phyloP scores from a whole-genome alignment of 2,797 vertebrate species.

The Falco biarmicus region DNA sequence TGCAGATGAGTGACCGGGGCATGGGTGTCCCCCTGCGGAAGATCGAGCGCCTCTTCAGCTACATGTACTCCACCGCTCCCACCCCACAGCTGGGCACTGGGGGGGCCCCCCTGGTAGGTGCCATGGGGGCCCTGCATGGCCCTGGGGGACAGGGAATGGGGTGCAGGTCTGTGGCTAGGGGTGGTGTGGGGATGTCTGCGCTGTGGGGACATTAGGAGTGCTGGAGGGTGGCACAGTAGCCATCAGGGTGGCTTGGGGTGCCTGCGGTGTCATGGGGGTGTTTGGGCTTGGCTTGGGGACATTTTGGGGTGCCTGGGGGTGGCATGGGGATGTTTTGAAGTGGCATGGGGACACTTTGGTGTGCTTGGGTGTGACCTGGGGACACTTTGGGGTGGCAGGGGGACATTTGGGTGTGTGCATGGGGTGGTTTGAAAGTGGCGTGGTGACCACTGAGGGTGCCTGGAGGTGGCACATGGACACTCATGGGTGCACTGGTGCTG shows the following conservation, averaged over 20 bases:
- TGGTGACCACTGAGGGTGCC: accelerated
- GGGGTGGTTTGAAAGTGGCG: accelerated
- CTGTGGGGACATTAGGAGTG: neutral
- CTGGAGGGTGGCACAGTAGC: too few species aligned
- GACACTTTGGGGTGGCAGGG: too few species aligned
- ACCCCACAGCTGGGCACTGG: slow-evolving; percentile 83
- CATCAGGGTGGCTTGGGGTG: neutral
- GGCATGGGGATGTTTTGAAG: neutral
- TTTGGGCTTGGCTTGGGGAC: too few species aligned
- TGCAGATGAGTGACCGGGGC: slow-evolving; percentile 90
- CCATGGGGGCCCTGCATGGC: accelerated
- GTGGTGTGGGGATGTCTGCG: too few species aligned
- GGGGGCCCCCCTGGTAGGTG: slow-evolving; percentile 84
- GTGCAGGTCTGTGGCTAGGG: accelerated
- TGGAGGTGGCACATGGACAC: neutral
- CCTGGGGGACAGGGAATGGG: accelerated
- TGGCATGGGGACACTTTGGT: neutral
- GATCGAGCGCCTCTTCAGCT: slow-evolving; percentile 94
- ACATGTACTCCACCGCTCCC: slow-evolving; percentile 94
- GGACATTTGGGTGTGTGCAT: too few species aligned
- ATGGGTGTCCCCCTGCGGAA: slow-evolving; percentile 90
- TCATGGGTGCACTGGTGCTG: neutral
- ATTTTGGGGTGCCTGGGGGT: neutral
- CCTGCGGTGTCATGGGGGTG: neutral
- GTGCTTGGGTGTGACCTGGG: too few species aligned